phyloP scores from a whole-genome alignment of 2,113 vertebrate species.

The Bagarius yarrelli region DNA sequence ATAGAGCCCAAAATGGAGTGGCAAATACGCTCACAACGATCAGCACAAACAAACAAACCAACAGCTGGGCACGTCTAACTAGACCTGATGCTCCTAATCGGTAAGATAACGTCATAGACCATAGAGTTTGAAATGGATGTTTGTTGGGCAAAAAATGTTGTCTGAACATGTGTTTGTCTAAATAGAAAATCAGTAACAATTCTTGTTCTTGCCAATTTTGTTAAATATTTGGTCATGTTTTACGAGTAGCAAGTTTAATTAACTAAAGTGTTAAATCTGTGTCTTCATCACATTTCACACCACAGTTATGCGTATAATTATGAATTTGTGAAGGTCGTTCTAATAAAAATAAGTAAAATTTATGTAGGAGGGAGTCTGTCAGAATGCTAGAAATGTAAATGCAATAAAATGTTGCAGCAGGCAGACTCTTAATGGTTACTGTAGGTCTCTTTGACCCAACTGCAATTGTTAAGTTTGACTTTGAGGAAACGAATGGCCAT shows the following conservation, averaged over 20 bases:
- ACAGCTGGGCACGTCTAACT: slow-evolving; percentile 30
- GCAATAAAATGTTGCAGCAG: neutral
- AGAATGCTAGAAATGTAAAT: no score
- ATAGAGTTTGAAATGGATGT: neutral
- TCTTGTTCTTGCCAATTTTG: neutral
- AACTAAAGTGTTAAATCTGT: neutral
- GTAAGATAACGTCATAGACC: slow-evolving; percentile 36
- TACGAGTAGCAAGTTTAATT: neutral
- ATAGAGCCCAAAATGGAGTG: slow-evolving; percentile 30
- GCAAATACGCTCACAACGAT: slow-evolving; percentile 22
- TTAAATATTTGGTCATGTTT: neutral
- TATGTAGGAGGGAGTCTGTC: no score
- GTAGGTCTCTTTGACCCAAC: neutral
- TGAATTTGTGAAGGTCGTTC: neutral
- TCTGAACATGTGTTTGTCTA: neutral
- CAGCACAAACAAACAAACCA: slow-evolving; percentile 40
- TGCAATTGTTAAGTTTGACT: neutral
- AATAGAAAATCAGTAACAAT: neutral
- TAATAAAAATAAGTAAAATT: neutral
- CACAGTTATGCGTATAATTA: neutral
- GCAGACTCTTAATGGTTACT: neutral
- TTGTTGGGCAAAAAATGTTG: neutral
- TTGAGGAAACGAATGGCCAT: neutral
- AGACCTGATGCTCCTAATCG: slow-evolving; percentile 34
- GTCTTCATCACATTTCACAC: neutral